These are phyloP conservation scores for Platynereis dumerilii DNA, from an alignment of 2,888 invertebrate genomes.

Conservation along the genomic window DNA sequence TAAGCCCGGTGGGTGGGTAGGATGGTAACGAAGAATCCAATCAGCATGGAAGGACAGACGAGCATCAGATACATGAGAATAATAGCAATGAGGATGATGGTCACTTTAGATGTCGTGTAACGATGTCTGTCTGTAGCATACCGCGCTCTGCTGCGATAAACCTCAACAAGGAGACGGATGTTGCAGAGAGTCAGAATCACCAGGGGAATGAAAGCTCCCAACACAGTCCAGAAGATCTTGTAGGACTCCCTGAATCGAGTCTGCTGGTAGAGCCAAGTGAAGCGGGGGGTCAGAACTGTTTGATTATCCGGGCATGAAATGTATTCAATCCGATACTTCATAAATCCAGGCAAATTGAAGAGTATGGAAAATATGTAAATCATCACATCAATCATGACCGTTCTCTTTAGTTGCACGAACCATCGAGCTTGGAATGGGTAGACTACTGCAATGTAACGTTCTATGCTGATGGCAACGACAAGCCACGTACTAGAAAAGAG, in stretches of 20 bases:
- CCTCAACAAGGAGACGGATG: conserved; percentile 43
- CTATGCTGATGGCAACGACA: conserved; percentile 19
- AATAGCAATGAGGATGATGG: conserved; percentile 53
- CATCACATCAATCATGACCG: conserved; percentile 14
- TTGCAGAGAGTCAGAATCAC: conserved; percentile 51
- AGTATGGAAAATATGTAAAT: conserved; percentile 14
- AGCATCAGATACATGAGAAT: conserved; percentile 54
- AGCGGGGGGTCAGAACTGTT: not conserved
- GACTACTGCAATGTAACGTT: conserved; percentile 21
- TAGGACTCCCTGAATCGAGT: conserved; percentile 32
- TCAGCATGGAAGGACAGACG: conserved; percentile 54
- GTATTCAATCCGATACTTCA: conserved; percentile 10
- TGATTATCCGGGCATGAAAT: not conserved
- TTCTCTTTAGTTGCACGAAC: conserved; percentile 17
- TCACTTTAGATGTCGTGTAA: conserved; percentile 44
- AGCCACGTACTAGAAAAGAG: conserved; percentile 24
- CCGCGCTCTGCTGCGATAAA: conserved; percentile 40
- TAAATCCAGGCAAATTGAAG: conserved; percentile 23
- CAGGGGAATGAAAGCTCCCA: conserved; percentile 52
- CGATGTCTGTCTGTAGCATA: conserved; percentile 46
- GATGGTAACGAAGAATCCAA: conserved; percentile 37
- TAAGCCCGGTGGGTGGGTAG: conserved; percentile 25
- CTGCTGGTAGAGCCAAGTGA: conserved; percentile 9
- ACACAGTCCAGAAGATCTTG: conserved; percentile 48
- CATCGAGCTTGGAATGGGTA: conserved; percentile 17